A percentile compares a stretch with the other conserved stretches of the same genome.
Evolutionary conservation across 2,888 invertebrate species (phyloP).

Genomic region (Dasysyrphus tricinctus): DNA sequence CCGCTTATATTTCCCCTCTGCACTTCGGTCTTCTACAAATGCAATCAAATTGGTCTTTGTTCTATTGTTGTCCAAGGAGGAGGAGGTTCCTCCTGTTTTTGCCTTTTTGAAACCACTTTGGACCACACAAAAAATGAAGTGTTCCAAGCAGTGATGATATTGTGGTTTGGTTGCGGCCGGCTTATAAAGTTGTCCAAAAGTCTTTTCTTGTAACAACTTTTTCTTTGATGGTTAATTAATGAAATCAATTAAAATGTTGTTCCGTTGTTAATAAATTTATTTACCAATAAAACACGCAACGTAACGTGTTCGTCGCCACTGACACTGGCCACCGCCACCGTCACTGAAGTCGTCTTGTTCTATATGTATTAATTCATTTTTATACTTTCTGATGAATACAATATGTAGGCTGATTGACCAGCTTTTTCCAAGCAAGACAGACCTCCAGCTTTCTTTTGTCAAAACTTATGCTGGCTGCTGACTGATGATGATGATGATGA

Average conservation of each 20-base stretch:
- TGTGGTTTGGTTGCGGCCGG: slow-evolving; percentile 15
- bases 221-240: slow-evolving; percentile 53
- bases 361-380: slow-evolving; percentile 38
- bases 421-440: slow-evolving; percentile 23
- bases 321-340: background rate
- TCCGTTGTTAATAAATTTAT: slow-evolving; percentile 36
- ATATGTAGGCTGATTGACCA: slow-evolving; percentile 36
- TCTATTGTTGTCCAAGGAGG: slow-evolving; percentile 56
- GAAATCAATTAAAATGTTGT: slow-evolving; percentile 53
- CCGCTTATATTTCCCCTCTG: no score
- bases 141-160: slow-evolving; percentile 17
- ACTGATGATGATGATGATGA: background rate
- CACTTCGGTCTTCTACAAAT: slow-evolving; percentile 20
- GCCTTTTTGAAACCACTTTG: slow-evolving; percentile 4
- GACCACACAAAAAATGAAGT: slow-evolving; percentile 7
- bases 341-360: background rate
- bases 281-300: slow-evolving; percentile 55
- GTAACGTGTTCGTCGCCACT: background rate
- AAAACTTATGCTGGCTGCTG: background rate
- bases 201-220: slow-evolving; percentile 32
- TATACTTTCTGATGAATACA: slow-evolving; percentile 2
- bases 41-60: slow-evolving; percentile 60
- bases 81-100: slow-evolving; percentile 34
- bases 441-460: slow-evolving; percentile 50
- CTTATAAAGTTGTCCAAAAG: slow-evolving; percentile 45